Evolutionary conservation across 2,797 vertebrate species (phyloP).

Genomic region (Bradypodion ventrale): DNA sequence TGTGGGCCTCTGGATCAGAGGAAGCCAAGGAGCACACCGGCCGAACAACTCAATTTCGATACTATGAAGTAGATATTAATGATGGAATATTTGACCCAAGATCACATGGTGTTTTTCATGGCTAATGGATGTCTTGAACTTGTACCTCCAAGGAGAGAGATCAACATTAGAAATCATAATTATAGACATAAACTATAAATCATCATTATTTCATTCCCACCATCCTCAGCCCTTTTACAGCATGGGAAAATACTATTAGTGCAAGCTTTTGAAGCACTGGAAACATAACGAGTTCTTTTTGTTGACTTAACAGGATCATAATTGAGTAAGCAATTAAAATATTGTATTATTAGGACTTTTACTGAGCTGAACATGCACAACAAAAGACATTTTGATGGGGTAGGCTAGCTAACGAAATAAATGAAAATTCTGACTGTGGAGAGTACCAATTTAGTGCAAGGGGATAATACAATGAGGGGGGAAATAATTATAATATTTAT

Average conservation of each 20-base stretch:
- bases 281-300: background rate
- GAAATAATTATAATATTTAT: constrained; percentile 37
- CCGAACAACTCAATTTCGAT: too few relatives aligned
- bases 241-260: background rate
- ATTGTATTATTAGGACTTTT: constrained; percentile 7
- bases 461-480: constrained; percentile 15
- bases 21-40: too few relatives aligned
- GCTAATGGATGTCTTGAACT: too few relatives aligned
- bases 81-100: too few relatives aligned
- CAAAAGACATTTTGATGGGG: constrained; percentile 20
- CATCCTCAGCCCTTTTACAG: too few relatives aligned
- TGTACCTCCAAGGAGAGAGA: too few relatives aligned
- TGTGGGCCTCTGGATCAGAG: too few relatives aligned
- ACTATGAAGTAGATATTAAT: too few relatives aligned
- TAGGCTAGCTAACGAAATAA: constrained; percentile 5
- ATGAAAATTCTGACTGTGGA: constrained; percentile 11
- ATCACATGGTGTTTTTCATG: too few relatives aligned
- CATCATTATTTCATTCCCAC: too few relatives aligned
- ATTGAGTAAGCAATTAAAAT: constrained; percentile 16
- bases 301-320: background rate
- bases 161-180: too few relatives aligned
- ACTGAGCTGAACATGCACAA: background rate
- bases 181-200: background rate
- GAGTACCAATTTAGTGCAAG: constrained; percentile 9
- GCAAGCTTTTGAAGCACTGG: background rate